phyloP scores from a whole-genome alignment of 2,888 invertebrate genomes.

The Holacanthella duospinosa region DNA sequence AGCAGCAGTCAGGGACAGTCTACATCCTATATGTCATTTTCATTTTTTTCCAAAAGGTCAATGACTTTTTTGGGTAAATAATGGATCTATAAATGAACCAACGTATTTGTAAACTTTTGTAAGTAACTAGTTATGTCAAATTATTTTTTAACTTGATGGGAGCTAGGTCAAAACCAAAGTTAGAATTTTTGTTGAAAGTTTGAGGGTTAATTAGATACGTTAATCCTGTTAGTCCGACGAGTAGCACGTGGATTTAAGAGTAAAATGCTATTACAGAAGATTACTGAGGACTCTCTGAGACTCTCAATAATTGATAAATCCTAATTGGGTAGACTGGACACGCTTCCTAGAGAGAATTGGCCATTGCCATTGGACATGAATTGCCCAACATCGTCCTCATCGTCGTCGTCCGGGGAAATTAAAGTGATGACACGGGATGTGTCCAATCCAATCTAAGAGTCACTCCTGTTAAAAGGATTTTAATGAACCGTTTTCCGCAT shows the following conservation, averaged over 20 bases:
- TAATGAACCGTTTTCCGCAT: neutral
- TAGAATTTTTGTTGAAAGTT: neutral
- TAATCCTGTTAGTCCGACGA: neutral
- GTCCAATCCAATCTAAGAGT: neutral
- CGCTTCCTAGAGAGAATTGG: neutral
- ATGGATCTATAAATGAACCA: no score
- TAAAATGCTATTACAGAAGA: neutral
- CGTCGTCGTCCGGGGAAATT: neutral
- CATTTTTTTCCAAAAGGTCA: neutral
- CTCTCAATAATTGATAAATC: neutral
- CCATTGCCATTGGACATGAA: no score
- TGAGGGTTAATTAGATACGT: neutral
- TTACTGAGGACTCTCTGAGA: neutral
- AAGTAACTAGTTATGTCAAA: no score
- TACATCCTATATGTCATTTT: neutral
- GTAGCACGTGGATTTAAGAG: neutral
- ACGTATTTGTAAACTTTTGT: no score
- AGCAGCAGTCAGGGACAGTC: neutral
- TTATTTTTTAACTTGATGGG: no score
- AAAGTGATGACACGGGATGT: neutral
- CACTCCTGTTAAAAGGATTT: neutral
- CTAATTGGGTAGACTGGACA: slow-evolving; percentile 1
- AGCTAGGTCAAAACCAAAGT: neutral
- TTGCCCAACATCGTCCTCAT: no score
- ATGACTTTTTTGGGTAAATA: no score